Evolutionary conservation across 2,113 vertebrate genomes (phyloP).

Genomic region (Mobula birostris): DNA sequence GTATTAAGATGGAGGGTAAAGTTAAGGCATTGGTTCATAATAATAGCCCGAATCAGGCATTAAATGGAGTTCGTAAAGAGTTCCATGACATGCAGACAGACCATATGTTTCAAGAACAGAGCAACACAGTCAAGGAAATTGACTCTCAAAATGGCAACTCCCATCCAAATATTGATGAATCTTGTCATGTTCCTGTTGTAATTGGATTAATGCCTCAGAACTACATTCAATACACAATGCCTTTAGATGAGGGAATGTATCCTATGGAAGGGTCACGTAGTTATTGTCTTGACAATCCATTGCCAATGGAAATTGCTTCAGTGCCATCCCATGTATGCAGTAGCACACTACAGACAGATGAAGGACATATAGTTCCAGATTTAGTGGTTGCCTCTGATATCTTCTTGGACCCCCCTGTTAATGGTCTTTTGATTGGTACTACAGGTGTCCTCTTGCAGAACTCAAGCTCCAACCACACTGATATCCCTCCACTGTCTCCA

Average conservation of each 20-base stretch:
- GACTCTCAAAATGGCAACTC: conserved; percentile 76
- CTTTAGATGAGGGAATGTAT: conserved; percentile 97
- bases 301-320: conserved; percentile 85
- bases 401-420: conserved; percentile 79
- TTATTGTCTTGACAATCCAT: conserved; percentile 80
- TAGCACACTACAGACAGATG: conserved; percentile 65
- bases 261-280: conserved; percentile 77
- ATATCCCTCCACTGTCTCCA: conserved; percentile 79
- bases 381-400: conserved; percentile 73
- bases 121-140: conserved; percentile 64
- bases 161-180: conserved; percentile 81
- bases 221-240: conserved; percentile 98
- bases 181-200: conserved; percentile 82
- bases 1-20: conserved; percentile 92
- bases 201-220: conserved; percentile 92
- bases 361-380: conserved; percentile 66
- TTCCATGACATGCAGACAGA: conserved; percentile 82
- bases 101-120: conserved; percentile 71
- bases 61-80: conserved; percentile 86
- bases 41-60: conserved; percentile 74
- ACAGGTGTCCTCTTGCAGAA: conserved; percentile 77
- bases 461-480: conserved; percentile 58
- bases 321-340: conserved; percentile 62
- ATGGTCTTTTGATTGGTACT: conserved; percentile 73
- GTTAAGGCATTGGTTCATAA: conserved; percentile 94